Evolutionary conservation across 2,797 vertebrate species (phyloP).

Genomic region (Percopsis omiscomaycus): DNA sequence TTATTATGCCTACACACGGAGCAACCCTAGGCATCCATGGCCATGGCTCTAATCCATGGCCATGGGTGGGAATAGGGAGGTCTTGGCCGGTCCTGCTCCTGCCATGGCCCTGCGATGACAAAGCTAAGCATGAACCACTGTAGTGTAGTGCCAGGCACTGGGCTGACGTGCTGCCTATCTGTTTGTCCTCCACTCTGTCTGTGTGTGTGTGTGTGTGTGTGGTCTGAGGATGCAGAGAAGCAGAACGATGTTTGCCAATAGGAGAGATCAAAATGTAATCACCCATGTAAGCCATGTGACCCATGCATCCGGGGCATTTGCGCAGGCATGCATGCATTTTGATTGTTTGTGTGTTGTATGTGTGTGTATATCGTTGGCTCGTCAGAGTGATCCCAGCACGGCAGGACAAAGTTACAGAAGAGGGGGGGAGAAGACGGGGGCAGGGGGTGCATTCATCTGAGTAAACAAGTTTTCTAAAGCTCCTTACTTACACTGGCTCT

Average conservation of each 20-base stretch:
- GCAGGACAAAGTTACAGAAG: no score
- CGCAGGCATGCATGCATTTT: background rate
- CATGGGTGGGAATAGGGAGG: constrained; percentile 44
- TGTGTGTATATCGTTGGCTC: background rate
- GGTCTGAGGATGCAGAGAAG: constrained; percentile 10
- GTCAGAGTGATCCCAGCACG: no score
- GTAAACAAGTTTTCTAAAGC: constrained; percentile 31
- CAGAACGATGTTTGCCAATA: constrained; percentile 22
- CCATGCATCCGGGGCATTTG: background rate
- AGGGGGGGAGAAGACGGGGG: background rate
- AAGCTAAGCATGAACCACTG: constrained; percentile 52
- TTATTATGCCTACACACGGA: constrained; percentile 41
- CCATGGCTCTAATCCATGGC: constrained; percentile 39
- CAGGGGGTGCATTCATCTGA: background rate
- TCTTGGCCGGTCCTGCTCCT: constrained; percentile 47
- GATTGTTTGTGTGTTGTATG: background rate
- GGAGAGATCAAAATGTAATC: background rate
- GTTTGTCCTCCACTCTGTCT: constrained; percentile 16
- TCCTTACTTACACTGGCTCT: constrained; percentile 19
- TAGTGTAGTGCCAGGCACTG: constrained; percentile 40
- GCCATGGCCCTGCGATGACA: constrained; percentile 51
- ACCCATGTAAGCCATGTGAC: background rate
- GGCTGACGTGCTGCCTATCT: constrained; percentile 24
- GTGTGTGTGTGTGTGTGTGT: constrained; percentile 2
- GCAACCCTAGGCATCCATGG: constrained; percentile 27